phyloP scores from a whole-genome alignment of 2,888 invertebrate species.

The Allolobophora icterica region DNA sequence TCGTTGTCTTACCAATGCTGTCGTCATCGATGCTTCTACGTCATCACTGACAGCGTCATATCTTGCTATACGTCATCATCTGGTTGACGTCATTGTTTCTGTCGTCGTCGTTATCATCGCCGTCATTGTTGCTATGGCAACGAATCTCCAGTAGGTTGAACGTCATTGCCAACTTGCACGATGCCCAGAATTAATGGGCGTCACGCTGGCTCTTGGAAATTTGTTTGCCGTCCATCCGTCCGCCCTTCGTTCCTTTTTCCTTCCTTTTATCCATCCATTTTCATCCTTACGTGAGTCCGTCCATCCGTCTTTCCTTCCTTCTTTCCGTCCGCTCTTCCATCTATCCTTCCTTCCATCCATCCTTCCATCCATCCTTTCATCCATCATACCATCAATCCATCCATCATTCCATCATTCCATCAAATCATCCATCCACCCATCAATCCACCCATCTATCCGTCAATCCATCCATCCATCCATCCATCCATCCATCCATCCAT shows the following conservation, averaged over 20 bases:
- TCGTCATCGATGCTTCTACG: background rate
- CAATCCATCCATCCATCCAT: too few species aligned
- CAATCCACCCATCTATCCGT: too few species aligned
- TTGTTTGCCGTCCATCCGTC: background rate
- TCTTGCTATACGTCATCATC: background rate
- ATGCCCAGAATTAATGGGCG: background rate
- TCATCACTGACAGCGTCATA: background rate
- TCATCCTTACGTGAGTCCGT: background rate
- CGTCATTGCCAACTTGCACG: background rate
- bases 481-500: too few species aligned
- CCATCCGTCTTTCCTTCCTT: background rate
- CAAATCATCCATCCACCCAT: too few species aligned
- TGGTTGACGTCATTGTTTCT: background rate
- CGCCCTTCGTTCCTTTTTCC: too few species aligned
- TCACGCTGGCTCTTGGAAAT: slow-evolving; percentile 4
- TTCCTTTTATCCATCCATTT: background rate
- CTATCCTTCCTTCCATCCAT: background rate
- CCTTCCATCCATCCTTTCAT: too few species aligned
- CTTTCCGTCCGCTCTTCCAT: background rate
- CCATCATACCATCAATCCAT: too few species aligned
- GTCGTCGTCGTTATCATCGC: background rate
- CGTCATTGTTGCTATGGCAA: slow-evolving; percentile 8
- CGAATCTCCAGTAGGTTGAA: background rate
- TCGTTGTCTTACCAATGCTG: background rate
- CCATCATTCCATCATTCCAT: too few species aligned